These are phyloP conservation scores for Rhamphomyia laevipes DNA, from an alignment of 2,888 invertebrate species.

Conservation along the genomic window DNA sequence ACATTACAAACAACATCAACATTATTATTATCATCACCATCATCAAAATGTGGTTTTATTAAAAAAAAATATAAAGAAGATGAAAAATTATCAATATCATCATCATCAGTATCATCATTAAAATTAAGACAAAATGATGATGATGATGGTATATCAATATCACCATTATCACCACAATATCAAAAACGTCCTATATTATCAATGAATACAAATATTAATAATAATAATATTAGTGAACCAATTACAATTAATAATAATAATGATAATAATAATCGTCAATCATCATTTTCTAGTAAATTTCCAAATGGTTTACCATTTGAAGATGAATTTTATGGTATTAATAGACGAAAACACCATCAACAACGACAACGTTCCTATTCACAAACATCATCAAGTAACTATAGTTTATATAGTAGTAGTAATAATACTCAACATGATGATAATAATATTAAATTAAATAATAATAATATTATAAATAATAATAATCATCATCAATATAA, in stretches of 20 bases:
- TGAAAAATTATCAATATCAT: conserved; percentile 23
- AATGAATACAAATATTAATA: background rate
- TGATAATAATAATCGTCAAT: conserved; percentile 16
- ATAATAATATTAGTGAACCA: background rate
- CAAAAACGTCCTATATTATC: background rate
- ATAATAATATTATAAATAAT: conserved; percentile 9
- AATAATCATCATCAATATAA: conserved; percentile 5
- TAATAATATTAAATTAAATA: conserved; percentile 2
- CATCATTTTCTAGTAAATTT: conserved; percentile 35
- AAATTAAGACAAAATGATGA: conserved; percentile 19
- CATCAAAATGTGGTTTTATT: conserved; percentile 11
- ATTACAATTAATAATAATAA: conserved; percentile 5
- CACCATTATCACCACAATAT: conserved; percentile 1
- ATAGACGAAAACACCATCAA: background rate
- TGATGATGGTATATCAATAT: conserved; percentile 7
- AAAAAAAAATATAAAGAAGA: conserved; percentile 25
- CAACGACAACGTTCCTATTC: conserved; percentile 28
- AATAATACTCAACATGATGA: conserved; percentile 13
- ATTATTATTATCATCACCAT: background rate
- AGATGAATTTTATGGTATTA: conserved; percentile 32
- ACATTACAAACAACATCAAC: conserved; percentile 22
- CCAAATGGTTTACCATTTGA: conserved; percentile 37
- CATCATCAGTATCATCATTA: no score
- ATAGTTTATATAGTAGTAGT: conserved; percentile 30
- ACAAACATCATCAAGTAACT: conserved; percentile 35